phyloP scores from a whole-genome alignment of 2,797 vertebrate genomes.

The Pseudochaenichthys georgianus region DNA sequence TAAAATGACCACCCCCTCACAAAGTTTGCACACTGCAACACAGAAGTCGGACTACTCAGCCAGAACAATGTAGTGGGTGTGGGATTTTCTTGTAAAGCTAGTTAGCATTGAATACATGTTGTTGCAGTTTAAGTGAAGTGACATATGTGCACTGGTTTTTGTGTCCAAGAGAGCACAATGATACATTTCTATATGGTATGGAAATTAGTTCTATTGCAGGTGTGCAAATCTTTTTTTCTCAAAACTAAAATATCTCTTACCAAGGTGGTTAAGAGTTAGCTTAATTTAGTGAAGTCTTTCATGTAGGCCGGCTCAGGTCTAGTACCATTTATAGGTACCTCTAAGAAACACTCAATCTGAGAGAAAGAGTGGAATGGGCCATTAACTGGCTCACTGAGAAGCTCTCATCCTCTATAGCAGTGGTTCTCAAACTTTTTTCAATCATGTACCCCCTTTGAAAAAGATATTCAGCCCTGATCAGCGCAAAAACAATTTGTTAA shows the following conservation, averaged over 20 bases:
- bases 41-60: background rate
- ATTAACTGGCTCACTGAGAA: conserved; percentile 59
- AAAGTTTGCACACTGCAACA: background rate
- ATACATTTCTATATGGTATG: conserved; percentile 1
- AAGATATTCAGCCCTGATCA: no score
- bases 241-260: conserved; percentile 18
- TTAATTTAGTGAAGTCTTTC: conserved; percentile 49
- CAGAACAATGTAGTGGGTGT: background rate
- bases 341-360: conserved; percentile 59
- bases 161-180: background rate
- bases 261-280: conserved; percentile 9
- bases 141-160: background rate
- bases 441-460: no score
- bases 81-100: background rate
- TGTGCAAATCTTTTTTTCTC: conserved; percentile 11
- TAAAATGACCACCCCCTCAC: background rate
- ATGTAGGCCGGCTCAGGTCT: conserved; percentile 38
- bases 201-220: background rate
- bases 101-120: background rate
- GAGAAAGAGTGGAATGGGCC: conserved; percentile 45
- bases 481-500: no score
- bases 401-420: conserved; percentile 26
- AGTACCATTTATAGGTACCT: conserved; percentile 51
- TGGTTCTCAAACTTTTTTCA: no score
- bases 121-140: conserved; percentile 2